A percentile compares a stretch with the other conserved stretches of the same genome.
Evolutionary conservation across 2,797 vertebrate species (phyloP).

Genomic region (Ceyx erithaca): DNA sequence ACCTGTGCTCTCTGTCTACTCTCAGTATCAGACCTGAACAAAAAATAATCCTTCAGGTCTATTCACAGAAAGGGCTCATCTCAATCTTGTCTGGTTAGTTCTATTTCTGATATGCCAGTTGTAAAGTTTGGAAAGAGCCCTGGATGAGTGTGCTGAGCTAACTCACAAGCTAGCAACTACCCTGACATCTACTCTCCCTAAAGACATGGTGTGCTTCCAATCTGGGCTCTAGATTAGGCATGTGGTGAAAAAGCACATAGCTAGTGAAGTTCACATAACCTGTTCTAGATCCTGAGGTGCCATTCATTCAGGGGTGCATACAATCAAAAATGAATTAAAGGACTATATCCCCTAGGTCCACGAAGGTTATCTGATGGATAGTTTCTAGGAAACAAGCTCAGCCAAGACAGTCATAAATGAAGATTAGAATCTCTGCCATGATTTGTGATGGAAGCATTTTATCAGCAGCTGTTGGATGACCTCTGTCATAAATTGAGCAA

Average conservation of each 20-base stretch:
- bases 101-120: neutral
- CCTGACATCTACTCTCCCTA: neutral
- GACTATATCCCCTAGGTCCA: neutral
- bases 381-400: neutral
- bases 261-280: neutral
- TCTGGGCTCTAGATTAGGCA: neutral
- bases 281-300: neutral
- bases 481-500: neutral
- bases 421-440: neutral
- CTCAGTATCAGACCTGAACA: neutral
- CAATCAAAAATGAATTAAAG: neutral
- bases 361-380: neutral
- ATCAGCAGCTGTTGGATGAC: neutral
- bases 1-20: neutral
- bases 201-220: accelerated
- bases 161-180: neutral
- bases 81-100: neutral
- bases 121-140: neutral
- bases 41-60: neutral
- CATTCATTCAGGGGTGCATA: neutral
- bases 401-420: neutral
- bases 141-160: neutral
- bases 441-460: neutral
- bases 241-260: neutral
- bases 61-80: neutral